These are phyloP conservation scores for Condylostylus longicornis DNA, from an alignment of 1,140 invertebrate genomes.

Conservation along the genomic window DNA sequence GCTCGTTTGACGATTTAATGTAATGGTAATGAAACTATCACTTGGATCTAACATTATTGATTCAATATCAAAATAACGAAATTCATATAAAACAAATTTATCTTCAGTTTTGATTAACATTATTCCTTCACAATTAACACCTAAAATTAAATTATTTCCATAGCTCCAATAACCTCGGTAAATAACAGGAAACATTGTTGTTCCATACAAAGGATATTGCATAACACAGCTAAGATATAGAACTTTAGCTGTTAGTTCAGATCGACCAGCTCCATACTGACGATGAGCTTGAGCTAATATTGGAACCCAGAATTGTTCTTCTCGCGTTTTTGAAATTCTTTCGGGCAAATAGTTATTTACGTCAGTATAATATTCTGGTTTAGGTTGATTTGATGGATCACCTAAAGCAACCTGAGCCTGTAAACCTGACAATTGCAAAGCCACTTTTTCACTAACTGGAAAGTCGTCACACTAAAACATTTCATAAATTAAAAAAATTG, in stretches of 20 bases:
- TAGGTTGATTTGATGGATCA: constrained; percentile 47
- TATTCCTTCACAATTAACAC: constrained; percentile 82
- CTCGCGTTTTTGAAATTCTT: constrained; percentile 54
- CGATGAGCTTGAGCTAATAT: constrained; percentile 74
- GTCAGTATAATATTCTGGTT: constrained; percentile 62
- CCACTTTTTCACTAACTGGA: constrained; percentile 86
- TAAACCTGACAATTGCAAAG: constrained; percentile 79
- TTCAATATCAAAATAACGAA: constrained; percentile 74
- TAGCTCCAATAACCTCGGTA: constrained; percentile 88
- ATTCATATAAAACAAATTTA: constrained; percentile 78
- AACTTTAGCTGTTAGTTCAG: constrained; percentile 82
- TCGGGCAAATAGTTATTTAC: constrained; percentile 66
- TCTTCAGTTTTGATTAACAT: constrained; percentile 77
- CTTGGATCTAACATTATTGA: constrained; percentile 83
- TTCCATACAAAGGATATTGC: constrained; percentile 92
- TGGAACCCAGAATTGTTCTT: constrained; percentile 69
- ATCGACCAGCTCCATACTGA: constrained; percentile 79
- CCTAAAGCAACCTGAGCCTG: constrained; percentile 87
- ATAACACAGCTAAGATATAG: constrained; percentile 90
- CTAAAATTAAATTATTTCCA: constrained; percentile 46
- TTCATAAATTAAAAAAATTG: not conserved
- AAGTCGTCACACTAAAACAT: constrained; percentile 73
- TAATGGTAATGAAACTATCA: constrained; percentile 82
- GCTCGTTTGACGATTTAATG: constrained; percentile 34
- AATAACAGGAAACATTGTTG: constrained; percentile 80